These are phyloP conservation scores for Seira sanloemensis DNA, from an alignment of 2,888 invertebrate species.

Conservation along the genomic window DNA sequence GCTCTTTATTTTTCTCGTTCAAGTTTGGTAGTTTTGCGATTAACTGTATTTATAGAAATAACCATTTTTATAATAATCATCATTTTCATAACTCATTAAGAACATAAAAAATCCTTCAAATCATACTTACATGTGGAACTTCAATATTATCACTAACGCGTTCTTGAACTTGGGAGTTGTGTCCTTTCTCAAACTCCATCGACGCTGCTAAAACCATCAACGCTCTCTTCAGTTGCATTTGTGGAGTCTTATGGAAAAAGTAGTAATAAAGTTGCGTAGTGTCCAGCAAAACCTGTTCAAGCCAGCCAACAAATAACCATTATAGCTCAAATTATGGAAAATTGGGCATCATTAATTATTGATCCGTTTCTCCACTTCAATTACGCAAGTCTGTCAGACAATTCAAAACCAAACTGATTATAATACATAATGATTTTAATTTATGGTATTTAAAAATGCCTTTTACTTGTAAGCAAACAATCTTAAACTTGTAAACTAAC, in stretches of 20 bases:
- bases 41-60: conserved; percentile 79
- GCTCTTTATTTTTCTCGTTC: conserved; percentile 96
- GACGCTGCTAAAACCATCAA: conserved; percentile 98
- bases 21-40: conserved; percentile 94
- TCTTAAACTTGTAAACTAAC: too few relatives aligned
- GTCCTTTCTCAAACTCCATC: conserved; percentile 94
- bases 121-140: conserved; percentile 87
- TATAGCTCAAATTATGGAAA: too few relatives aligned
- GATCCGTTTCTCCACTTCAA: too few relatives aligned
- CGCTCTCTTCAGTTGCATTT: conserved; percentile 95
- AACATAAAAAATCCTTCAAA: neutral
- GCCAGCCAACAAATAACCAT: too few relatives aligned
- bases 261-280: conserved; percentile 98
- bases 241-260: conserved; percentile 96
- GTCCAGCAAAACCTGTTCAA: conserved; percentile 88
- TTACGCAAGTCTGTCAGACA: too few relatives aligned
- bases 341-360: too few relatives aligned
- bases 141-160: conserved; percentile 95
- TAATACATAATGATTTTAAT: neutral
- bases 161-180: conserved; percentile 95
- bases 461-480: neutral
- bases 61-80: too few relatives aligned
- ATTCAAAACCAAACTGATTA: conserved; percentile 18
- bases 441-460: too few relatives aligned
- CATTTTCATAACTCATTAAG: too few relatives aligned